Evolutionary conservation across 2,888 invertebrate species (phyloP).

Genomic region (Laothoe populi): DNA sequence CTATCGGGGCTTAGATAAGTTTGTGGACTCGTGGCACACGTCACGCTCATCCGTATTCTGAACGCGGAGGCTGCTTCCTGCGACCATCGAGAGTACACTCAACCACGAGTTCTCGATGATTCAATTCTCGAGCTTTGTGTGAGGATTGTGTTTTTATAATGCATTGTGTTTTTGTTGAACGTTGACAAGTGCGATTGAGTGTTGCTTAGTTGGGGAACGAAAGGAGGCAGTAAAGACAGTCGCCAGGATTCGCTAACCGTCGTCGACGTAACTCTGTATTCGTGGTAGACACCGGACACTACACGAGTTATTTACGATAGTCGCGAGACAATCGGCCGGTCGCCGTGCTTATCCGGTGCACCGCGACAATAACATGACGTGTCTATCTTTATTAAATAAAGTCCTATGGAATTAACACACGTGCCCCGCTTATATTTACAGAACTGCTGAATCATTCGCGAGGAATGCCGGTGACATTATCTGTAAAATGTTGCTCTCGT

Average conservation of each 20-base stretch:
- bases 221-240: slow-evolving; percentile 38
- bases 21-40: slow-evolving; percentile 56
- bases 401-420: slow-evolving; percentile 75
- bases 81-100: slow-evolving; percentile 54
- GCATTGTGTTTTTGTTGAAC: slow-evolving; percentile 35
- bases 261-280: slow-evolving; percentile 72
- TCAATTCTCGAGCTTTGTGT: slow-evolving; percentile 37
- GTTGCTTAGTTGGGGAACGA: slow-evolving; percentile 31
- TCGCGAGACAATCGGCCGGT: slow-evolving; percentile 80
- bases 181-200: slow-evolving; percentile 33
- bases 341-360: slow-evolving; percentile 80
- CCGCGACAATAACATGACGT: slow-evolving; percentile 81
- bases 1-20: slow-evolving; percentile 52
- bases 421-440: slow-evolving; percentile 71
- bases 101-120: slow-evolving; percentile 53
- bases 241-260: slow-evolving; percentile 63
- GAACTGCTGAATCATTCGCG: slow-evolving; percentile 67
- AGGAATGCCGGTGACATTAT: slow-evolving; percentile 55
- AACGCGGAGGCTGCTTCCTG: slow-evolving; percentile 77
- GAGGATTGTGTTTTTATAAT: slow-evolving; percentile 28
- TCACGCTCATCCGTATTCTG: slow-evolving; percentile 78
- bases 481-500: slow-evolving; percentile 46
- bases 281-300: slow-evolving; percentile 76
- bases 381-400: slow-evolving; percentile 79
- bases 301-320: slow-evolving; percentile 81